A percentile compares a stretch with the other conserved stretches of the same genome.
phyloP scores from a whole-genome alignment of 2,113 vertebrate genomes.

The Bettongia penicillata region DNA sequence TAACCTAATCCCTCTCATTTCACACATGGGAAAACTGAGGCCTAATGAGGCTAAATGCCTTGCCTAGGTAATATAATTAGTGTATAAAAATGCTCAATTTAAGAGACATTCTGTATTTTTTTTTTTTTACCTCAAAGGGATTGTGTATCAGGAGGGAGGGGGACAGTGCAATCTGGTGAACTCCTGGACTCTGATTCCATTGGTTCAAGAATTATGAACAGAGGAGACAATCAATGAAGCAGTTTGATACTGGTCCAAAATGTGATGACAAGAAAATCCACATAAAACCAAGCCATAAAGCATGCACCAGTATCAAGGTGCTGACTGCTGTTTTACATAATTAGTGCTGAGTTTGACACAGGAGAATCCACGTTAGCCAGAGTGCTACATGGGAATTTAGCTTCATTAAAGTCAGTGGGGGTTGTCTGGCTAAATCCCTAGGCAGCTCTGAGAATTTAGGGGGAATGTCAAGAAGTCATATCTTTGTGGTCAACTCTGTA shows the following conservation, averaged over 20 bases:
- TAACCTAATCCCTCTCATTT: neutral
- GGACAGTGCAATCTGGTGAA: neutral
- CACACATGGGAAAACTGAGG: neutral
- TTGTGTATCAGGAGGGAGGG: slow-evolving; percentile 10
- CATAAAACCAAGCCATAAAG: slow-evolving; percentile 25
- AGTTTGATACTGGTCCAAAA: neutral
- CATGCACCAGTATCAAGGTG: neutral
- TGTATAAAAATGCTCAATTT: neutral
- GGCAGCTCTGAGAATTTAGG: slow-evolving; percentile 44
- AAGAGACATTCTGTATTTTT: neutral
- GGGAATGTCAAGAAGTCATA: neutral
- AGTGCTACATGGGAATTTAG: neutral
- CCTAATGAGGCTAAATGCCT: neutral
- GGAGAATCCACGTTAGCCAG: neutral
- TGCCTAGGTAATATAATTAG: neutral
- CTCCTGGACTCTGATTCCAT: slow-evolving; percentile 13
- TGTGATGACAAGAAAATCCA: neutral
- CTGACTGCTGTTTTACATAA: slow-evolving; percentile 29
- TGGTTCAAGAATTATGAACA: slow-evolving; percentile 29
- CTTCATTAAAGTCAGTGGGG: slow-evolving; percentile 23
- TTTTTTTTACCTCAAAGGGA: neutral
- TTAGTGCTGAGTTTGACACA: neutral
- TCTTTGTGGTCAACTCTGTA: slow-evolving; percentile 16
- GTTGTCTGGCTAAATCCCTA: slow-evolving; percentile 34
- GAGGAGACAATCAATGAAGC: slow-evolving; percentile 31